Evolutionary conservation across 2,888 invertebrate genomes (phyloP), one percentile per base, ranked within the genome.

Genomic region (Dynastes tityus): DNA sequence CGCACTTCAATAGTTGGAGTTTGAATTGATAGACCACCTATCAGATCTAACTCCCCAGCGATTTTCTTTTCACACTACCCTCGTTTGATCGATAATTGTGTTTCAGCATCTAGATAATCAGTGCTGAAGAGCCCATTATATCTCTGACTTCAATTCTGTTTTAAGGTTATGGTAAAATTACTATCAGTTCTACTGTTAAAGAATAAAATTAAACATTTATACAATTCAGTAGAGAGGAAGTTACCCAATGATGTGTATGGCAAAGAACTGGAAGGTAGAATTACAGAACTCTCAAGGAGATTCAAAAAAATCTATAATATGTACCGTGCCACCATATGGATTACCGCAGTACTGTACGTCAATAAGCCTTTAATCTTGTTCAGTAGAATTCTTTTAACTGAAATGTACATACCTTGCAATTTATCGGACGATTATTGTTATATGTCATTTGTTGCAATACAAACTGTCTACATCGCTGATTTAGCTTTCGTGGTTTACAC

Each of bases 341-440:
- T 74, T 2, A 53, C 74, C 3, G 22, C n/a, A n/a, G 27, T 67
- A 9, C n/a, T 73, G 9, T 78, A 74, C 16, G 37, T 63, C 27
- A 67, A 67, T n/a, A 78, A 74, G 27, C 78, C 78, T 9, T 67
- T 78, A 51, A 29, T 78, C 9, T 27, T 63, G 3, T 64, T 73
- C 22, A 40, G 63, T 29, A 78, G 67, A 53, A 67, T 16, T 27
- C 71, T 74, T 8, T 53, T 71, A 22, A 74, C 74, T 22, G 73
- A 73, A 53, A 71, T 73, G 65, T 78, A 78, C 22, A 53, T 58
- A 16, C 74, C 74, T 16, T 78, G 78, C 55, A 64, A 78, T 73
- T 53, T 65, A 4, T 22, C n/a, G n/a, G 22, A 32, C 9, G 74
- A 78, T 55, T 55, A 63, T 65, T 78, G 78, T 37, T 78, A 78